phyloP scores from a whole-genome alignment of 1,140 invertebrate genomes.

The Matsumurasca onukii region DNA sequence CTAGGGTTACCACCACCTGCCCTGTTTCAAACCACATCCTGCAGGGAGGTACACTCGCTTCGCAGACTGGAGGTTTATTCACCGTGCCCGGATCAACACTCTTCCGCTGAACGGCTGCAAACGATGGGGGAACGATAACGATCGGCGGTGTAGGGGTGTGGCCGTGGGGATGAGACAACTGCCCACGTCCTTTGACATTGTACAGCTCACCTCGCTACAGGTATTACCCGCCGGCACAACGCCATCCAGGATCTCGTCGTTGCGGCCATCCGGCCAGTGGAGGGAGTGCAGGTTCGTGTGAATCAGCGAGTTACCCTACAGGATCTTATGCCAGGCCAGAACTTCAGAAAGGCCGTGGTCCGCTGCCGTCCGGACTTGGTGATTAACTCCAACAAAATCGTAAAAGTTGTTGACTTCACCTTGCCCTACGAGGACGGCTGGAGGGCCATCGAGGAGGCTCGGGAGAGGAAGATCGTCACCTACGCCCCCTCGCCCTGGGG shows the following conservation, averaged over 20 bases:
- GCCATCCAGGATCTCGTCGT: background rate
- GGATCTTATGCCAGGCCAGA: no score
- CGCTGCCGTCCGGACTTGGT: background rate
- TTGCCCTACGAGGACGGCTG: background rate
- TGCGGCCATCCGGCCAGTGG: background rate
- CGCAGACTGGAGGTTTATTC: no score
- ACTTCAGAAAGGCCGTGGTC: background rate
- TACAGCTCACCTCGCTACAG: no score
- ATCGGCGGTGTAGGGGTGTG: conserved; percentile 32
- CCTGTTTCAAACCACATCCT: conserved; percentile 34
- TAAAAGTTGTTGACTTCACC: background rate
- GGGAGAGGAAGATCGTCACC: background rate
- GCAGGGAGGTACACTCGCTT: conserved; percentile 34
- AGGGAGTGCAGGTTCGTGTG: background rate
- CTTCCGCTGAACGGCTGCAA: conserved; percentile 33
- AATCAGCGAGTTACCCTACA: background rate
- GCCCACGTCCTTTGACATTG: background rate
- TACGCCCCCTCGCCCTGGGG: background rate
- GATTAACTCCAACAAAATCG: background rate
- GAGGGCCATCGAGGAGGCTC: background rate
- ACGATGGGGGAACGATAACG: background rate
- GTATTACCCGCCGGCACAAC: background rate
- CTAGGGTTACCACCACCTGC: conserved; percentile 7
- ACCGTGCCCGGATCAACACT: conserved; percentile 38
- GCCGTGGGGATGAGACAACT: background rate